Conservation (phyloP, 2,113 vertebrate species). For the Paedocypris sp. region DNA sequence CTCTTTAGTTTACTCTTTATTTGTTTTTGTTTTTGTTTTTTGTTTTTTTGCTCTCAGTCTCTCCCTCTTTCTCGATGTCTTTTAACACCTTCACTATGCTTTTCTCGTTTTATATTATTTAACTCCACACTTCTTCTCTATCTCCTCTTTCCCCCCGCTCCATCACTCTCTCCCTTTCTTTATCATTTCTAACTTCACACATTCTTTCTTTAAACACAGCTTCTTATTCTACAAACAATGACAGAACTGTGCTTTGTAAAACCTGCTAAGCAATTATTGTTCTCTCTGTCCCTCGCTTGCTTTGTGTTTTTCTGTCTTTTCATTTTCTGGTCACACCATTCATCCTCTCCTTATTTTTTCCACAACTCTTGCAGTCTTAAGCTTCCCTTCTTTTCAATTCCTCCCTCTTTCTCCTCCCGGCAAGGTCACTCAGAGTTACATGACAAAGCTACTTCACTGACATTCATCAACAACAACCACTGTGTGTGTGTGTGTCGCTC, state of each 20-base stretch:
- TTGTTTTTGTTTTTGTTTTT: no score
- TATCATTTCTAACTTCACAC: no score
- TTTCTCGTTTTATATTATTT: no score
- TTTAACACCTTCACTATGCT: no score
- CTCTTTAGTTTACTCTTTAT: no score
- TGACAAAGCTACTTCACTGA: slow-evolving; percentile 22
- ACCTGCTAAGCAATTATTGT: no score
- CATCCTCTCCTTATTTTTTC: not conserved
- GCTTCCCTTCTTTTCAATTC: not conserved
- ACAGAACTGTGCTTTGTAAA: no score
- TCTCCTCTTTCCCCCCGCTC: not conserved
- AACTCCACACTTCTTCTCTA: not conserved
- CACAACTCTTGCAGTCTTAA: not conserved
- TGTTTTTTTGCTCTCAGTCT: no score
- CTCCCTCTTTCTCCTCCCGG: slow-evolving; percentile 6
- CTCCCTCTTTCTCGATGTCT: no score
- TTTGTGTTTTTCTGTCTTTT: not conserved
- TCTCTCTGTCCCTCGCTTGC: no score
- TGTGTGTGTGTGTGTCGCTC: not conserved
- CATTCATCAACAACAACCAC: not conserved
- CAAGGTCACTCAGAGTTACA: slow-evolving; percentile 33
- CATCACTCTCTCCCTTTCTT: not conserved
- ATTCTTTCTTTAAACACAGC: no score
- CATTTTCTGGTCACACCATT: not conserved
- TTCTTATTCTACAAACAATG: no score